phyloP scores from a whole-genome alignment of 2,797 vertebrate species.

The Tokudaia tokunoshimensis region DNA sequence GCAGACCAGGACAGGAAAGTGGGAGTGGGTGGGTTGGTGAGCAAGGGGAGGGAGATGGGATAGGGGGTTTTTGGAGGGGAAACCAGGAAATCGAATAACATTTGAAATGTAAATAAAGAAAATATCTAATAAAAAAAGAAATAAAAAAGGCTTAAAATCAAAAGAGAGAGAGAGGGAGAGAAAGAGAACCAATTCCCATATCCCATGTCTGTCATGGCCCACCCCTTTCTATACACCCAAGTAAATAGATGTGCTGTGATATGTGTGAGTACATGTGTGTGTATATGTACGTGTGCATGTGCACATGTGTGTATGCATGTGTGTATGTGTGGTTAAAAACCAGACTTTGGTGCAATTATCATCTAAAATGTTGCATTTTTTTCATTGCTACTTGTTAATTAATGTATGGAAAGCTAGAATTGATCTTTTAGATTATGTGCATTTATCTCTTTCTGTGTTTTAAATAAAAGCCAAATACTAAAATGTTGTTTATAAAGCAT shows the following conservation, averaged over 20 bases:
- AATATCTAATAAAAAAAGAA: too few species aligned
- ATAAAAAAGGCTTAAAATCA: too few species aligned
- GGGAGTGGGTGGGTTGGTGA: too few species aligned
- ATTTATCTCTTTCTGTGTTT: background rate
- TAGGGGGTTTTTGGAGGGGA: too few species aligned
- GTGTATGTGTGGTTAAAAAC: background rate
- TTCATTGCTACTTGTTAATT: background rate
- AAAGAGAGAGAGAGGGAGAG: background rate
- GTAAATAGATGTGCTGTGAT: background rate
- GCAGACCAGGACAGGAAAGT: too few species aligned
- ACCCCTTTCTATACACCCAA: background rate
- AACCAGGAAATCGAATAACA: too few species aligned
- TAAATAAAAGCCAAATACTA: conserved; percentile 7
- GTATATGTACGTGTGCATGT: background rate
- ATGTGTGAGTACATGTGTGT: background rate
- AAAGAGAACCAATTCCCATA: background rate
- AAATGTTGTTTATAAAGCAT: conserved; percentile 8
- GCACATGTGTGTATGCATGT: background rate
- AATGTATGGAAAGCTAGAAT: background rate
- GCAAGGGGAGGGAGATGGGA: too few species aligned
- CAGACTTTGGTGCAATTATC: background rate
- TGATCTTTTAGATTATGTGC: background rate
- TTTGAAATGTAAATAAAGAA: too few species aligned
- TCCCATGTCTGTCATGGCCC: background rate
- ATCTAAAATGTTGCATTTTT: background rate